Conservation (phyloP, 1,140 invertebrate genomes). For the Drosophila busckii region DNA sequence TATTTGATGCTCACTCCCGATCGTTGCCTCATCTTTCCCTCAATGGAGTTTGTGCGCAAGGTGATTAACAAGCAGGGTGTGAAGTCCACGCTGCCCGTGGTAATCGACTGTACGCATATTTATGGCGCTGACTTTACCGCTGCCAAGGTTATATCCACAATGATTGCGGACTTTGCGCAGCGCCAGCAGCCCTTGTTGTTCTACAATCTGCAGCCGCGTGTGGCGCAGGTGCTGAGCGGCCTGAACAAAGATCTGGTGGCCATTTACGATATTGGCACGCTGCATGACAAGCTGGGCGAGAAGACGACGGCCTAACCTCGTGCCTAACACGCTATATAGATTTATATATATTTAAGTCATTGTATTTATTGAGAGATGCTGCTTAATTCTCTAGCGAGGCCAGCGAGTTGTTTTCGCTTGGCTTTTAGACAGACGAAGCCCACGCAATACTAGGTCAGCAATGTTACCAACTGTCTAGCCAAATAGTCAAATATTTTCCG, state of each 20-base stretch:
- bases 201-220: constrained; percentile 89
- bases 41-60: constrained; percentile 91
- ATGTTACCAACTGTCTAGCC: constrained; percentile 24
- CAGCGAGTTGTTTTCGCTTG: constrained; percentile 37
- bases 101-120: constrained; percentile 90
- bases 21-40: constrained; percentile 92
- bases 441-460: constrained; percentile 36
- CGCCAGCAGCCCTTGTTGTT: constrained; percentile 87
- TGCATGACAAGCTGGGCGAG: constrained; percentile 84
- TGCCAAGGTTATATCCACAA: constrained; percentile 85
- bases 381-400: constrained; percentile 42
- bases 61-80: constrained; percentile 89
- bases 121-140: constrained; percentile 91
- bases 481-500: constrained; percentile 54
- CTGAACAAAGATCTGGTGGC: constrained; percentile 86
- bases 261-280: constrained; percentile 85
- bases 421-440: constrained; percentile 24
- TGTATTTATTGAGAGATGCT: constrained; percentile 30
- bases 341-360: constrained; percentile 38
- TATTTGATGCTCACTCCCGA: constrained; percentile 92
- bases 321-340: too few species aligned
- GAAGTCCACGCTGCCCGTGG: constrained; percentile 85
- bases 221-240: constrained; percentile 88
- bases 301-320: constrained; percentile 57
- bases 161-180: constrained; percentile 86